A percentile compares a stretch with the other conserved stretches of the same genome.
These are phyloP conservation scores for Drosophila funebris DNA, from an alignment of 1,140 invertebrate species.

Conservation along the genomic window DNA sequence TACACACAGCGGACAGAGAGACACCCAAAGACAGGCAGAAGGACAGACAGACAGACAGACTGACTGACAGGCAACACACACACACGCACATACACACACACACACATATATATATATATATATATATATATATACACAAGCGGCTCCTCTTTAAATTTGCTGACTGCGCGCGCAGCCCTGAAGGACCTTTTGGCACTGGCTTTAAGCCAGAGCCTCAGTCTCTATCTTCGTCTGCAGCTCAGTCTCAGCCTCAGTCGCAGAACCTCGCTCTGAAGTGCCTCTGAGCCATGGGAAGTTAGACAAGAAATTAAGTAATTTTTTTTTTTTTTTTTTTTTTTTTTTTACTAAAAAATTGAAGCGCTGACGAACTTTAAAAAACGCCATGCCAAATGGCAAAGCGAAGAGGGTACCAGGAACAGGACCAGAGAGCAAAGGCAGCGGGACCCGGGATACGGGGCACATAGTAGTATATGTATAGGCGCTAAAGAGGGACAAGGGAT, in stretches of 20 bases:
- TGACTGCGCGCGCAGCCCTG: constrained; percentile 70
- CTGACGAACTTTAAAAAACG: constrained; percentile 49
- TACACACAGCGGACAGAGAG: constrained; percentile 58
- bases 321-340: constrained; percentile 2
- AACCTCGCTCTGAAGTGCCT: constrained; percentile 24
- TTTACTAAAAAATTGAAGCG: constrained; percentile 43
- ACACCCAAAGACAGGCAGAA: constrained; percentile 33
- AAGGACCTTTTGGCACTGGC: constrained; percentile 24
- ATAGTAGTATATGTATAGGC: no score
- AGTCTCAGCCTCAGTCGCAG: not conserved
- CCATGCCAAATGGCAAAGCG: constrained; percentile 31
- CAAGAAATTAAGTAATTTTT: constrained; percentile 55
- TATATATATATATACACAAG: not conserved
- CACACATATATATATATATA: not conserved
- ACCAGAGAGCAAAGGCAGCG: not conserved
- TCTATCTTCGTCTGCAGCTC: no score
- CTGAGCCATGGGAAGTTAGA: constrained; percentile 69
- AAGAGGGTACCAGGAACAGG: not conserved
- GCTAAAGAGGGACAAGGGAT: not conserved
- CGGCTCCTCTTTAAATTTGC: constrained; percentile 65
- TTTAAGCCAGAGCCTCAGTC: constrained; percentile 32
- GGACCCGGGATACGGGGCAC: not conserved
- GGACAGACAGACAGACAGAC: constrained; percentile 9
- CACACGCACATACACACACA: not conserved
- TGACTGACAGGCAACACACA: constrained; percentile 8